Conservation (phyloP, 2,113 vertebrate genomes). For the Murina feae region DNA sequence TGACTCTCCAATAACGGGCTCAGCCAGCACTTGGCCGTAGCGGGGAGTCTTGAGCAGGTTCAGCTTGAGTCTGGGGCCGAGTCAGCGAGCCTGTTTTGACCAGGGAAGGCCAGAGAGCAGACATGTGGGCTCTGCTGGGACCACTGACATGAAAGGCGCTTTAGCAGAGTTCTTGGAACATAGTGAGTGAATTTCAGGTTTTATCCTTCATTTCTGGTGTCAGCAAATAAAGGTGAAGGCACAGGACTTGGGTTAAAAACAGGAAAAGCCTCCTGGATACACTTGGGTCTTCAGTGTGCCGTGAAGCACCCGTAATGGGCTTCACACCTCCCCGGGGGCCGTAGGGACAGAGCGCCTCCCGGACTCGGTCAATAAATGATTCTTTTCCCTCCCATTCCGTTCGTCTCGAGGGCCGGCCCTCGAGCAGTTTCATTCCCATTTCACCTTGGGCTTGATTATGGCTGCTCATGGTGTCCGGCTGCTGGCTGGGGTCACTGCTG, state of each 20-base stretch:
- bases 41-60: background rate
- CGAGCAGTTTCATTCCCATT: background rate
- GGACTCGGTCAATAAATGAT: background rate
- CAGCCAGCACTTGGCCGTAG: background rate
- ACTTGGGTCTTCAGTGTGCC: background rate
- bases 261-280: background rate
- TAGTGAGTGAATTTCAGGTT: background rate
- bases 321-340: no score
- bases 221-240: background rate
- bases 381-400: background rate
- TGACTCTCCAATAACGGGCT: background rate
- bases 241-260: background rate
- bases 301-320: no score
- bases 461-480: background rate
- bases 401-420: no score
- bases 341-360: background rate
- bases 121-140: background rate
- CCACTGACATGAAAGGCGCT: background rate
- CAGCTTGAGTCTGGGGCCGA: background rate
- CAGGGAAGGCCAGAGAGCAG: background rate
- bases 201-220: background rate
- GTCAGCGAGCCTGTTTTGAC: background rate
- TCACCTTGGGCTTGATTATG: background rate
- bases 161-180: background rate
- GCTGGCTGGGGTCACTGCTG: background rate